Conservation (phyloP, 2,797 vertebrate genomes). For the Falco peregrinus region DNA sequence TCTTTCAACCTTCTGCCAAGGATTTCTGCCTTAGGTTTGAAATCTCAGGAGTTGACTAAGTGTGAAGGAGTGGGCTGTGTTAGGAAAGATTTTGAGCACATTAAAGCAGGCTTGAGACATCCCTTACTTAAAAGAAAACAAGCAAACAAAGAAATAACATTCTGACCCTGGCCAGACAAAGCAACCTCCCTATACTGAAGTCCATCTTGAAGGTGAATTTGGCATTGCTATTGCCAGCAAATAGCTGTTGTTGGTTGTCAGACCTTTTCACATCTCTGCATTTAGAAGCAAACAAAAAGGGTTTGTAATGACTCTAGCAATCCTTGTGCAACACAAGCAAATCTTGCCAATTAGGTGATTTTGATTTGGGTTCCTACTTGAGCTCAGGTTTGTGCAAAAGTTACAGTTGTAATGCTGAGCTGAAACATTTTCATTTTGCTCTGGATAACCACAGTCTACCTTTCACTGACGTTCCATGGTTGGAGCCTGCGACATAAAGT, state of each 20-base stretch:
- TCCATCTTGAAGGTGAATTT: background rate
- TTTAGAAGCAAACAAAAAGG: background rate
- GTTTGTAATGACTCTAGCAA: background rate
- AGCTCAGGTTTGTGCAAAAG: background rate
- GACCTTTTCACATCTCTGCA: background rate
- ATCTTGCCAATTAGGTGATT: background rate
- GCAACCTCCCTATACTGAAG: background rate
- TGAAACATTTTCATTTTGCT: background rate
- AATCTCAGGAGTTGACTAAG: background rate
- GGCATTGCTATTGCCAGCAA: background rate
- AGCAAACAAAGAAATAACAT: background rate
- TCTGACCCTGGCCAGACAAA: background rate
- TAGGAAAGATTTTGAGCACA: background rate
- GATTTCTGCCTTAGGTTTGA: background rate
- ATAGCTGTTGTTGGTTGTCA: background rate
- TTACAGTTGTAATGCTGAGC: background rate
- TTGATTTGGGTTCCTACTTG: background rate
- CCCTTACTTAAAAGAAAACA: background rate
- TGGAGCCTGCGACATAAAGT: background rate
- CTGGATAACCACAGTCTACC: background rate
- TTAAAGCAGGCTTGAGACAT: background rate
- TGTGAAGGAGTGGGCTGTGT: background rate
- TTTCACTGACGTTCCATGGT: background rate
- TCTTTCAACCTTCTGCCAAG: background rate
- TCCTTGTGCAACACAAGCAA: background rate